Evolutionary conservation across 2,113 vertebrate genomes (phyloP), one percentile per base, ranked within the genome.

Genomic region (Xiphorhynchus elegans): DNA sequence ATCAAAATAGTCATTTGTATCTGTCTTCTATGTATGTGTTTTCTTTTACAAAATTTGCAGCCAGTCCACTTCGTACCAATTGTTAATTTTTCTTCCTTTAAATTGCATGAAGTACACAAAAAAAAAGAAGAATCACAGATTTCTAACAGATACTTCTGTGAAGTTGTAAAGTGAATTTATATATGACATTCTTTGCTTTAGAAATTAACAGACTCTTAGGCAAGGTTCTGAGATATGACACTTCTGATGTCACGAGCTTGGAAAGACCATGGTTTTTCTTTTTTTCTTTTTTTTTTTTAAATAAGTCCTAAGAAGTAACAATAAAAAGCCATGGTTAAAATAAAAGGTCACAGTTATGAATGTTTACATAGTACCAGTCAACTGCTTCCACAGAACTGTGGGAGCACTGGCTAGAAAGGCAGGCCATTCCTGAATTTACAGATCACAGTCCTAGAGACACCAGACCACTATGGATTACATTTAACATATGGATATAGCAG

Each of bases 401-500:
- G 62, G 18, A 96, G 25, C 58, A 37, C 14, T 59, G 39, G 39
- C 21, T 62, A 53, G n/a, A 55, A 47, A 14, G 12, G 35, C 9
- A 11, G 8, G 25, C 58, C 26, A 35, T 60, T 87, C 59, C 31
- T 39, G 14, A 82, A 75, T 62, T 58, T 56, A 64, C 5, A 46
- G 6, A 26, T 67, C 40, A 28, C 24, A 78, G 10, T 42, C 31
- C 28, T 68, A 35, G 1, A 59, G n/a, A 58, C 25, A 67, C 2
- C 21, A 67, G 47, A 40, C 8, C 25, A 37, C 50, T 49, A 6
- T 26, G 24, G 18, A 20, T 39, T 29, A 35, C 6, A 11, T 33
- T 20, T 49, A 62, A 18, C 0, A 1, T 2, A 21, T 0, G 7
- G 39, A 77, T 55, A 69, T 1, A 23, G 20, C 2, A n/a, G 40